Conservation (phyloP, 2,797 vertebrate species). For the Cyprinodon diabolis region DNA sequence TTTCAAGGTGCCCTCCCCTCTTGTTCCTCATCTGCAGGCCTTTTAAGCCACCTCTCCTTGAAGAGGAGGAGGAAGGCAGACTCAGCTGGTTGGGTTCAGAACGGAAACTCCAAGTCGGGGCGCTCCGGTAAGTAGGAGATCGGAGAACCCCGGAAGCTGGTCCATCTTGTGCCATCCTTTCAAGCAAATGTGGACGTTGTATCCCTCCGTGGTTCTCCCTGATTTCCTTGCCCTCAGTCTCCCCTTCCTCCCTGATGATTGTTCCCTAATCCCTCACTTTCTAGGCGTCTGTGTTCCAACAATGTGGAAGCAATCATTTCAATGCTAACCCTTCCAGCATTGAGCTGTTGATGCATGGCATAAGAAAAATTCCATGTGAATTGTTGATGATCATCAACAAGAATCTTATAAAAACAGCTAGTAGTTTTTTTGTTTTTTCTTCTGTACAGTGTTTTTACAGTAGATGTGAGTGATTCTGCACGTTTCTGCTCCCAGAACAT, state of each 20-base stretch:
- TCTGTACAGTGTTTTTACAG: conserved; percentile 22
- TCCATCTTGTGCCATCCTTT: conserved; percentile 33
- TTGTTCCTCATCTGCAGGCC: conserved; percentile 63
- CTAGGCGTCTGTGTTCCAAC: not conserved
- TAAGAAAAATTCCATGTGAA: conserved; percentile 20
- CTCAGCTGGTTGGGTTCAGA: conserved; percentile 55
- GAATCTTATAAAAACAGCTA: conserved; percentile 13
- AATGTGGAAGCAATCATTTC: conserved; percentile 1
- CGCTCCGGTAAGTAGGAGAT: conserved; percentile 60
- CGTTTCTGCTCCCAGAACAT: conserved; percentile 50
- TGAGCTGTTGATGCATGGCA: conserved; percentile 48
- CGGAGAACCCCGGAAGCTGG: conserved; percentile 42
- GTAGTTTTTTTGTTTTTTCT: conserved; percentile 17
- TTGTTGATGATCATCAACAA: conserved; percentile 63
- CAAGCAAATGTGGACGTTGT: conserved; percentile 23
- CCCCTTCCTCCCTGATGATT: not conserved
- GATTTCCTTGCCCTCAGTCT: not conserved
- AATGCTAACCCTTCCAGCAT: conserved; percentile 52
- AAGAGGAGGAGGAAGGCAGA: conserved; percentile 61
- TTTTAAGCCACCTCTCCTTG: conserved; percentile 69
- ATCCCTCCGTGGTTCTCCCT: conserved; percentile 3
- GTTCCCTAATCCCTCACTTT: conserved; percentile 3
- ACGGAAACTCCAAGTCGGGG: conserved; percentile 47
- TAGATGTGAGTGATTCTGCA: conserved; percentile 57
- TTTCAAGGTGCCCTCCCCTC: conserved; percentile 23